Evolutionary conservation across 1,140 invertebrate genomes (phyloP), one percentile per base, ranked within the genome.

Genomic region (Chymomyza costata): DNA sequence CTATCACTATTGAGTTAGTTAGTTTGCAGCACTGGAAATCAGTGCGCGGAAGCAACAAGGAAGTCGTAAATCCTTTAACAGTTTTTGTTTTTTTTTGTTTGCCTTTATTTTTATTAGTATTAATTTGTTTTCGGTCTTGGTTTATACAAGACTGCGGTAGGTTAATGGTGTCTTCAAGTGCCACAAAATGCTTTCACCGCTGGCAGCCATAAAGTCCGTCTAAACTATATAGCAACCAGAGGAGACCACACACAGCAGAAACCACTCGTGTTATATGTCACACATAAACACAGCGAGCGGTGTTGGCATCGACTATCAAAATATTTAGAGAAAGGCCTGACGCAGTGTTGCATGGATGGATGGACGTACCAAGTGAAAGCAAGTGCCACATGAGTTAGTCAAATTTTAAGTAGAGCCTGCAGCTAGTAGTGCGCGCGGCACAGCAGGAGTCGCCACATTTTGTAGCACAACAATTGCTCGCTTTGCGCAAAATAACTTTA

Each of bases 81-180:
- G 73, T 58, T 80, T 16, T 32, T n/a, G n/a, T n/a, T n/a, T n/a
- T n/a, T n/a, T n/a, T n/a, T n/a, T n/a, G n/a, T n/a, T n/a, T n/a
- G n/a, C n/a, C 25, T 19, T 21, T 37, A 40, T 19, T 64, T 64
- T 68, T 67, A 73, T 68, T 65, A 60, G 55, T 73, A 80, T 52
- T 78, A 68, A 80, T 73, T 80, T 67, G 50, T 55, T 15, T 51
- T 11, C 58, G 10, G 5, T 57, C 15, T 65, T 56, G 55, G 62
- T 61, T 62, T 71, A 76, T 54, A 80, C 66, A 71, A 80, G 25
- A 80, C 76, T 82, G 76, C 76, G 76, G 76, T 82, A 82, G 76
- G 76, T 82, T 51, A 78, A 71, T 59, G 58, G 57, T 41, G 58
- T 35, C 15, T 50, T 82, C 76, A 82, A 82, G 76, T 82, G 69